phyloP scores from a whole-genome alignment of 1,140 invertebrate genomes.

The Catajapyx aquilonaris region DNA sequence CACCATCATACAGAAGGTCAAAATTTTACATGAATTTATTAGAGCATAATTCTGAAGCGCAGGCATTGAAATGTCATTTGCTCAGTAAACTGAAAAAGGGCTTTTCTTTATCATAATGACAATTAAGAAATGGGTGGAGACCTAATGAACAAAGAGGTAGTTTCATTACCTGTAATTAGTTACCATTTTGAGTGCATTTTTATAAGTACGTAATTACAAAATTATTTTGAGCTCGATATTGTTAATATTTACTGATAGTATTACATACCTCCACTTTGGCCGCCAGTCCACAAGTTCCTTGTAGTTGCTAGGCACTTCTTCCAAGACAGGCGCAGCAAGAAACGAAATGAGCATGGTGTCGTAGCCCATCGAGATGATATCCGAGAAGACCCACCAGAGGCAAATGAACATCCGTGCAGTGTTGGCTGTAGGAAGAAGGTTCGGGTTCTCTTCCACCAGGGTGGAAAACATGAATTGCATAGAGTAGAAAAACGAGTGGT shows the following conservation, averaged over 20 bases:
- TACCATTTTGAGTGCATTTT: too few species aligned
- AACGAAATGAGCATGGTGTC: neutral
- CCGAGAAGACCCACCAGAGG: neutral
- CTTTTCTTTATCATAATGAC: neutral
- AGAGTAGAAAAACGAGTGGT: neutral
- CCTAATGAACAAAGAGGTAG: too few species aligned
- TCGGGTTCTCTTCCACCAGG: neutral
- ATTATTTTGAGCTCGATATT: neutral
- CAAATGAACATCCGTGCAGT: neutral
- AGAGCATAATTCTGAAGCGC: neutral
- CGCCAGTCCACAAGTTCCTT: too few species aligned
- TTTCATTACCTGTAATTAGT: too few species aligned
- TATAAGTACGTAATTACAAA: too few species aligned
- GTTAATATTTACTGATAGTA: neutral
- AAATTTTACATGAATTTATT: neutral
- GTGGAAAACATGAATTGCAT: neutral
- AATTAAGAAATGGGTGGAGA: neutral
- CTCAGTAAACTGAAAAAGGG: neutral
- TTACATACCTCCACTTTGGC: neutral
- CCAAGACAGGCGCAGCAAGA: neutral
- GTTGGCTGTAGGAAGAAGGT: neutral
- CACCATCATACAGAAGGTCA: neutral
- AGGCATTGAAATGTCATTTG: neutral
- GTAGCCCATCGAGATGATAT: neutral
- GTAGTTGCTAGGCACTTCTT: neutral